These are phyloP conservation scores for Hycleus phaleratus DNA, from an alignment of 1,140 invertebrate genomes.

Conservation along the genomic window DNA sequence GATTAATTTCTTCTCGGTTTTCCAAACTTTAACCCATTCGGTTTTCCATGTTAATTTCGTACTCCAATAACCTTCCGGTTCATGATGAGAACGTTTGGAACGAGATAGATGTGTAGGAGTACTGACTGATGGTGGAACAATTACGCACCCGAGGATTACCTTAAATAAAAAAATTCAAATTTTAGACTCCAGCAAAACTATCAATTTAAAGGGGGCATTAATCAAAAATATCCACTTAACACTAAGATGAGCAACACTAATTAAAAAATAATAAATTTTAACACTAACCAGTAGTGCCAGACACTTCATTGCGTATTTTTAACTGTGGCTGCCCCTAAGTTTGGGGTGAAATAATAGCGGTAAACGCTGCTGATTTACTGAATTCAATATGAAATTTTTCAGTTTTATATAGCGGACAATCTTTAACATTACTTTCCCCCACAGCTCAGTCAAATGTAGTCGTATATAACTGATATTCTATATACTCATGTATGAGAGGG, in stretches of 20 bases:
- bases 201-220: conserved; percentile 2
- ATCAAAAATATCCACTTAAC: conserved; percentile 2
- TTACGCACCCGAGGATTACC: conserved; percentile 41
- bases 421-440: conserved; percentile 26
- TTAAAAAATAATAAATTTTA: conserved; percentile 16
- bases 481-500: no score
- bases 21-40: conserved; percentile 51
- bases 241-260: conserved; percentile 13
- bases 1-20: conserved; percentile 53
- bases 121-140: conserved; percentile 38
- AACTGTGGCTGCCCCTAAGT: conserved; percentile 15
- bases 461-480: no score
- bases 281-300: conserved; percentile 36
- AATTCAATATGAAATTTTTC: conserved; percentile 16
- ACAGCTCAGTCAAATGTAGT: neutral
- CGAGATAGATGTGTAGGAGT: conserved; percentile 42
- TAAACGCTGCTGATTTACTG: conserved; percentile 34
- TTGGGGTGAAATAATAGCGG: conserved; percentile 18
- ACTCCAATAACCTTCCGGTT: conserved; percentile 57
- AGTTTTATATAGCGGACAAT: conserved; percentile 30
- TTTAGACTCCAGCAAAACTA: neutral
- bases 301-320: conserved; percentile 31
- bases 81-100: conserved; percentile 40
- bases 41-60: conserved; percentile 58
- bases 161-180: conserved; percentile 30